phyloP scores from a whole-genome alignment of 2,888 invertebrate species.

The Periphyllus acericola region DNA sequence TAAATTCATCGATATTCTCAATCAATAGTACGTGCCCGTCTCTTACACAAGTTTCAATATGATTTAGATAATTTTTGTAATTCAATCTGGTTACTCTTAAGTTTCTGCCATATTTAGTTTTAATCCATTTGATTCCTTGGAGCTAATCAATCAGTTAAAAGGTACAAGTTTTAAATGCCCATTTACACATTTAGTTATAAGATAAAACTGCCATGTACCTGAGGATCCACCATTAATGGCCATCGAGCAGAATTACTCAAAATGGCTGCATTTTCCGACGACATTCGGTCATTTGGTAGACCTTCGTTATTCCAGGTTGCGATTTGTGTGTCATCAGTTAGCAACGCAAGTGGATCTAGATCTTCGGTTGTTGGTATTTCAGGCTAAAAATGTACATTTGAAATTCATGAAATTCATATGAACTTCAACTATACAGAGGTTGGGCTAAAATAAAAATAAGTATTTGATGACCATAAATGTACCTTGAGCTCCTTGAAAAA shows the following conservation, averaged over 20 bases:
- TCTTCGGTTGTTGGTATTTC: constrained; percentile 83
- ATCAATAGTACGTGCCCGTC: constrained; percentile 81
- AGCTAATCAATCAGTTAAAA: constrained; percentile 66
- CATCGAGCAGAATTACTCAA: constrained; percentile 88
- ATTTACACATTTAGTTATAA: not conserved
- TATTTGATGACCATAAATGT: constrained; percentile 61
- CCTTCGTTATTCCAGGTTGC: constrained; percentile 96
- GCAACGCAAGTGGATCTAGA: constrained; percentile 82
- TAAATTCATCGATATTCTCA: constrained; percentile 88
- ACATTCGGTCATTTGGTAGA: constrained; percentile 91
- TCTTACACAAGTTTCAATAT: constrained; percentile 79
- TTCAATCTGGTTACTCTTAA: constrained; percentile 82
- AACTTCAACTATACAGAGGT: not conserved
- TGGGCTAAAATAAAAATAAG: not conserved
- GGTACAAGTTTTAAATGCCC: not conserved
- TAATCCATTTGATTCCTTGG: constrained; percentile 95
- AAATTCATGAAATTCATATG: not conserved
- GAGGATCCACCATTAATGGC: constrained; percentile 96
- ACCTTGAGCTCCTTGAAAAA: constrained; percentile 77
- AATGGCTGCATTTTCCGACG: constrained; percentile 93
- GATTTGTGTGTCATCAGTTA: constrained; percentile 91
- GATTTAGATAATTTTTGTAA: constrained; percentile 84
- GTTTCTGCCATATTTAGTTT: constrained; percentile 80
- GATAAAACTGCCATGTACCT: constrained; percentile 68
- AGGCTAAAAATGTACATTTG: constrained; percentile 68